Evolutionary conservation across 2,113 vertebrate genomes (phyloP).

Genomic region (Chloropsis hardwickii): DNA sequence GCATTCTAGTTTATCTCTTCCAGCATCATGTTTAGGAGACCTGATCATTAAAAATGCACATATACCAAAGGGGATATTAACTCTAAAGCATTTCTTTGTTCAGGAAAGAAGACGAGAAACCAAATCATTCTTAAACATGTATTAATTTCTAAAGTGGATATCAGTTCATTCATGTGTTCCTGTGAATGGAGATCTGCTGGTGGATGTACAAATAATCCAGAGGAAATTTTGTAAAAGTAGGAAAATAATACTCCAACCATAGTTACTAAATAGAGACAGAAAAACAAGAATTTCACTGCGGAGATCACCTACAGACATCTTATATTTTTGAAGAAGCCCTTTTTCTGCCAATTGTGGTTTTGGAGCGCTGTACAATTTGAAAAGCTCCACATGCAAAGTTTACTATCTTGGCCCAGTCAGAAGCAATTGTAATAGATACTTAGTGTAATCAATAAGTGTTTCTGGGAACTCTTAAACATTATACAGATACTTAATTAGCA

Average conservation of each 20-base stretch:
- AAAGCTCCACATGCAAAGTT: constrained; percentile 6
- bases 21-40: background rate
- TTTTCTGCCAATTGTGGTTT: constrained; percentile 4
- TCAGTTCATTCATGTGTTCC: background rate
- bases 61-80: background rate
- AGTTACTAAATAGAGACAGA: background rate
- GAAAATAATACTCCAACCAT: background rate
- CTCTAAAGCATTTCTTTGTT: background rate
- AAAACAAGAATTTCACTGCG: background rate
- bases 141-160: background rate
- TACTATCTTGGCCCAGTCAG: background rate
- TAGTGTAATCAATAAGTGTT: constrained; percentile 18
- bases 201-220: background rate
- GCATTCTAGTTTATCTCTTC: background rate
- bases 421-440: background rate
- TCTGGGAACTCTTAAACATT: background rate
- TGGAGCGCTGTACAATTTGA: background rate
- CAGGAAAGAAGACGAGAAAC: background rate
- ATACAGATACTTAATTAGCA: background rate
- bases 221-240: background rate
- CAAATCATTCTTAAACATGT: background rate
- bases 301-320: background rate
- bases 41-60: background rate
- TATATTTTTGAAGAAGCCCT: constrained; percentile 17
- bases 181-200: background rate